Evolutionary conservation across 2,888 invertebrate species (phyloP).

Genomic region (Macrosiphum euphorbiae): DNA sequence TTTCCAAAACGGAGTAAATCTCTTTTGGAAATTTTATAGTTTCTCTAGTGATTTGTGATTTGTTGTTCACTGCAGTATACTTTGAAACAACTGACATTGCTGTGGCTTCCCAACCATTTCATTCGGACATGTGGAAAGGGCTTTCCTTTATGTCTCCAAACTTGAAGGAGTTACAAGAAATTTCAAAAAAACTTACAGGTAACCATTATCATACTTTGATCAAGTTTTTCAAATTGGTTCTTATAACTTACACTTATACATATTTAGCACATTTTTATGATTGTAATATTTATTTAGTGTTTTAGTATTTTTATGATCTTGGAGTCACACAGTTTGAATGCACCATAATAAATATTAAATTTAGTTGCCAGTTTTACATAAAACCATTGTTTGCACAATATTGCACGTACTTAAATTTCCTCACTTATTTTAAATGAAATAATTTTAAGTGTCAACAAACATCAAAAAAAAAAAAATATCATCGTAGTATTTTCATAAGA

Average conservation of each 20-base stretch:
- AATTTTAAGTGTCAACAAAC: neutral
- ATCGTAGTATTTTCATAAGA: neutral
- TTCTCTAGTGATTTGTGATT: slow-evolving; percentile 26
- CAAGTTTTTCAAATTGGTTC: neutral
- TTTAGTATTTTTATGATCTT: neutral
- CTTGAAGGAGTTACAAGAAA: slow-evolving; percentile 81
- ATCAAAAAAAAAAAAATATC: neutral
- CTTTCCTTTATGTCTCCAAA: slow-evolving; percentile 84
- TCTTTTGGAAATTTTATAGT: neutral
- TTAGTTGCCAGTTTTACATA: neutral
- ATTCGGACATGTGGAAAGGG: slow-evolving; percentile 71
- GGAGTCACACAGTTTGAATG: neutral
- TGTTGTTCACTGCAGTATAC: slow-evolving; percentile 76
- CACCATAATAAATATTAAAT: neutral
- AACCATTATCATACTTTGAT: slow-evolving; percentile 46
- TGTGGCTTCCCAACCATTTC: slow-evolving; percentile 81
- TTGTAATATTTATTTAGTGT: neutral
- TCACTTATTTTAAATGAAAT: neutral
- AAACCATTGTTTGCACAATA: neutral
- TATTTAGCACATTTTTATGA: neutral
- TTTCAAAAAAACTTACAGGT: slow-evolving; percentile 72
- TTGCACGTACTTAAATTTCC: neutral
- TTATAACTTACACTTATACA: neutral
- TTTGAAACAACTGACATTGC: slow-evolving; percentile 90
- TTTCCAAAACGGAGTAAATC: slow-evolving; percentile 21